Conservation (phyloP, 2,797 vertebrate genomes). For the Premnoplex brunnescens region DNA sequence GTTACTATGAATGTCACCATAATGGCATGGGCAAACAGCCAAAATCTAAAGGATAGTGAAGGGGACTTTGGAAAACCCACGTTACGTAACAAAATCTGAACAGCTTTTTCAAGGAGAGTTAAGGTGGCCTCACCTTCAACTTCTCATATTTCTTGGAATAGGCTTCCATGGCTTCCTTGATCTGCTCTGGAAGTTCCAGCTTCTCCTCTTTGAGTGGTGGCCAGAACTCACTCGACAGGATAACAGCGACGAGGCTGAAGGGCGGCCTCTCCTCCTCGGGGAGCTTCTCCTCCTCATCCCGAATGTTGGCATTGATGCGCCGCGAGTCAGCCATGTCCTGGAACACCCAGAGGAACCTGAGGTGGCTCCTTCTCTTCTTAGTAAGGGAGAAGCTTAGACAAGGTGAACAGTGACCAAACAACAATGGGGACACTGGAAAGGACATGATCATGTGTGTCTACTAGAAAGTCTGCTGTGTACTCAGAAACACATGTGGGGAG, state of each 20-base stretch:
- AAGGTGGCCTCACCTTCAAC: constrained; percentile 81
- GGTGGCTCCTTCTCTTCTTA: background rate
- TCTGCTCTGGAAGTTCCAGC: constrained; percentile 87
- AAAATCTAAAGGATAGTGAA: background rate
- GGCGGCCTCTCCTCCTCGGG: constrained; percentile 84
- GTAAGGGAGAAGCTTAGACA: background rate
- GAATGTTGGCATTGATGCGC: constrained; percentile 93
- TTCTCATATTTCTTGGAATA: constrained; percentile 97
- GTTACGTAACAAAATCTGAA: background rate
- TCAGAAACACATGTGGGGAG: background rate
- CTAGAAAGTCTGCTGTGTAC: background rate
- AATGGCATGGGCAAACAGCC: rapidly evolving
- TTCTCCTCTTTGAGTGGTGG: constrained; percentile 96
- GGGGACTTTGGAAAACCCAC: background rate
- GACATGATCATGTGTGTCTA: rapidly evolving
- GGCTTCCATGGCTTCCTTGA: constrained; percentile 88
- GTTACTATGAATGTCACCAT: rapidly evolving
- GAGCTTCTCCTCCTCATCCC: constrained; percentile 89
- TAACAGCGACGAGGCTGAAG: constrained; percentile 87
- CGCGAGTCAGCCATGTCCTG: constrained; percentile 97
- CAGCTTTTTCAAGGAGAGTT: background rate
- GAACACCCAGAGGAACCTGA: background rate
- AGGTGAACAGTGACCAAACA: rapidly evolving
- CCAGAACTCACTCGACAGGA: constrained; percentile 98
- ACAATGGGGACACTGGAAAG: background rate